Conservation (phyloP, 2,888 invertebrate species). For the Tinea pellionella region DNA sequence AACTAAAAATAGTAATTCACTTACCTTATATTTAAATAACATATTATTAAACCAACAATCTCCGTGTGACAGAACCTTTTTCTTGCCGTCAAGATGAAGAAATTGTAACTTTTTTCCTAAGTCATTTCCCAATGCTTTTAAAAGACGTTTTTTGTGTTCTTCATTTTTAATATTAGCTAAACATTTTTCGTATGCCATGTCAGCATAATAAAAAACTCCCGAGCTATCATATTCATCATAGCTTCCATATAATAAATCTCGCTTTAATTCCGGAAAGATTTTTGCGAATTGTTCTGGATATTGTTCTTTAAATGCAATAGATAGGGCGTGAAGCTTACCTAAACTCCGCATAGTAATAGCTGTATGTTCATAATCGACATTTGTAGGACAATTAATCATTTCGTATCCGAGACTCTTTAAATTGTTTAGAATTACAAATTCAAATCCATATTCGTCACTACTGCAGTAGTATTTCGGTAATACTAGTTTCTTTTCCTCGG, state of each 20-base stretch:
- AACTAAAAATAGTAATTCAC: background rate
- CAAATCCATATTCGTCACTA: slow-evolving; percentile 7
- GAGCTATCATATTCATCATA: background rate
- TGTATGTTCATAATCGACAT: slow-evolving; percentile 7
- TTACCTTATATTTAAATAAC: slow-evolving; percentile 13
- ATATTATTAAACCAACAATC: slow-evolving; percentile 13
- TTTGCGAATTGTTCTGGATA: background rate
- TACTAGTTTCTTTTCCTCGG: background rate
- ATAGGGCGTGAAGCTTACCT: slow-evolving; percentile 7
- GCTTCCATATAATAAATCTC: background rate
- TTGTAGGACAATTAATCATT: background rate
- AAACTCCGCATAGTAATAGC: background rate
- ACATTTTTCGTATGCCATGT: background rate
- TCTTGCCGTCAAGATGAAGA: background rate
- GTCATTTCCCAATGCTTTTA: background rate
- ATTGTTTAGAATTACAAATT: slow-evolving; percentile 13
- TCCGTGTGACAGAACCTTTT: slow-evolving; percentile 8
- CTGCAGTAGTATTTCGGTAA: background rate
- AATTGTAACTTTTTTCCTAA: background rate
- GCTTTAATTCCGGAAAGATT: background rate
- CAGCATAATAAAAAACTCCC: background rate
- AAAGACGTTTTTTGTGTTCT: background rate
- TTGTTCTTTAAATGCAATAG: background rate
- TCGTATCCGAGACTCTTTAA: background rate
- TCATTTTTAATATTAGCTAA: background rate